Percentiles rank a stretch among this genome's conserved stretches.
These are phyloP conservation scores for Lophura nycthemera DNA, from an alignment of 2,113 vertebrate species.

Conservation along the genomic window DNA sequence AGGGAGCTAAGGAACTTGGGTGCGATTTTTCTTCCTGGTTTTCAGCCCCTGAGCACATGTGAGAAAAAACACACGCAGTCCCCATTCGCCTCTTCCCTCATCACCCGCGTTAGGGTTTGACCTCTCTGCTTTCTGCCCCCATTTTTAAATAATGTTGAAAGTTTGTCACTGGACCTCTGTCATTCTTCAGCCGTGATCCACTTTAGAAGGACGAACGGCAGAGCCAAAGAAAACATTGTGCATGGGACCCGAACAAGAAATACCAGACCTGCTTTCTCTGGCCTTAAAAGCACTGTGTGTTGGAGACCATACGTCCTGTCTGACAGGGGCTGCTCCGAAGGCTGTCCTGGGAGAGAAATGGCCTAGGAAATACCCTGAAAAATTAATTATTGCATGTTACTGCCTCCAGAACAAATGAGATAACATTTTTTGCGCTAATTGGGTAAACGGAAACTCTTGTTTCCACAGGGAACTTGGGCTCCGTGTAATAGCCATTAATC, in stretches of 20 bases:
- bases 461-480: neutral
- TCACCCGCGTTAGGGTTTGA: neutral
- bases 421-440: conserved; percentile 27
- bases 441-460: neutral
- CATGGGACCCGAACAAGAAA: conserved; percentile 21
- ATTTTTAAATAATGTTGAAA: conserved; percentile 33
- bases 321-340: conserved; percentile 25
- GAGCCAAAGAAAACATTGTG: conserved; percentile 63
- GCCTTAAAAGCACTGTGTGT: neutral
- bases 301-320: conserved; percentile 1
- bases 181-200: conserved; percentile 25
- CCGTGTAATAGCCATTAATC: conserved; percentile 20
- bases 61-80: neutral
- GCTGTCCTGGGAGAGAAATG: conserved; percentile 47
- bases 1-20: conserved; percentile 15
- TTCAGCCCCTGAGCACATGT: conserved; percentile 13
- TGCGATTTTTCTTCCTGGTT: neutral
- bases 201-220: neutral
- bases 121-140: neutral
- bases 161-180: conserved; percentile 47
- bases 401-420: conserved; percentile 55
- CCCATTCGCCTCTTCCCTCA: neutral
- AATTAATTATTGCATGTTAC: conserved; percentile 38
- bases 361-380: neutral
- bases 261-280: neutral